Evolutionary conservation across 2,797 vertebrate species (phyloP).

Genomic region (Falco novaeseelandiae): DNA sequence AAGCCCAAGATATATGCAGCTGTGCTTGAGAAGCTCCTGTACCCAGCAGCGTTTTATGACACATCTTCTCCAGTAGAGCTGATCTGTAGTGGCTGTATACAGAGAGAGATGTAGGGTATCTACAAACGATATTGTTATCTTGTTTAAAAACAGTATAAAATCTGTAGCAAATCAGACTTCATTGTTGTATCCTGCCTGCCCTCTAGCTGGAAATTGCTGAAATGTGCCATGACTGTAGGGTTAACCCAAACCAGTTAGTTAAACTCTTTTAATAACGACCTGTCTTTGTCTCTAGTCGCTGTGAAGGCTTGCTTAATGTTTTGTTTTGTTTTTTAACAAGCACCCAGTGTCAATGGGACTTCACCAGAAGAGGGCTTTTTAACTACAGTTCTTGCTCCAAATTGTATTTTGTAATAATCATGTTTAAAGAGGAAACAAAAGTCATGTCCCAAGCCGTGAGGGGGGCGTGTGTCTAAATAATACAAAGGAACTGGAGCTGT

Average conservation of each 20-base stretch:
- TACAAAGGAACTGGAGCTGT: neutral
- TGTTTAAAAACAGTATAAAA: neutral
- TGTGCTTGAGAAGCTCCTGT: neutral
- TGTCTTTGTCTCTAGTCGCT: neutral
- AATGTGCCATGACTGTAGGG: neutral
- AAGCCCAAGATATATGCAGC: neutral
- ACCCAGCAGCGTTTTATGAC: neutral
- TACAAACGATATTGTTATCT: neutral
- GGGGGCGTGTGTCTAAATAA: neutral
- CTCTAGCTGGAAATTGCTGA: neutral
- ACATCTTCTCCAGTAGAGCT: neutral
- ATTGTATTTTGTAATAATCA: neutral
- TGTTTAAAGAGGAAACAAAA: constrained; percentile 16
- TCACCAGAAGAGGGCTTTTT: neutral
- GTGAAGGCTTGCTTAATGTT: neutral
- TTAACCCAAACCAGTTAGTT: neutral
- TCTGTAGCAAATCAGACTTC: neutral
- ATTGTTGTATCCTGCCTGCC: neutral
- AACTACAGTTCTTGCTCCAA: neutral
- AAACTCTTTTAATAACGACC: neutral
- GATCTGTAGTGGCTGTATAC: neutral
- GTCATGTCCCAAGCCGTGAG: neutral
- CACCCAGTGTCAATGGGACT: neutral
- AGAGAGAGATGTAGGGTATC: neutral
- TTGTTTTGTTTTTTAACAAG: constrained; percentile 5